Conservation (phyloP, 2,797 vertebrate species). For the Mionectes olivaceus region DNA sequence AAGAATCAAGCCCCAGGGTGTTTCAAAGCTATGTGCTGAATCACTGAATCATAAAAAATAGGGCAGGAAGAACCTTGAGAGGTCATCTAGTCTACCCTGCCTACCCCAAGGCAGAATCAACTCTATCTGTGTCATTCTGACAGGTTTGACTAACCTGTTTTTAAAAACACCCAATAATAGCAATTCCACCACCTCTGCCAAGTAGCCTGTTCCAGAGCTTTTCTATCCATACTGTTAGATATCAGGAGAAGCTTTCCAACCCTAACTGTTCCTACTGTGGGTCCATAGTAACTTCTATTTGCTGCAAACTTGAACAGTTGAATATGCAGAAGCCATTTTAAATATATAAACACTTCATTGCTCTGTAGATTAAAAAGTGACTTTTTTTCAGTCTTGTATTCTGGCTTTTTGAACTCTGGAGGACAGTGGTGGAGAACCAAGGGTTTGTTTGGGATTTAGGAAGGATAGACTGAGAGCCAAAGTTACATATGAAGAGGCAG, state of each 20-base stretch:
- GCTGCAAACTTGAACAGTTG: background rate
- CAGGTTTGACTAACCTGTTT: slow-evolving; percentile 42
- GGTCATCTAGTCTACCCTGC: slow-evolving; percentile 49
- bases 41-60: slow-evolving; percentile 51
- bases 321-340: background rate
- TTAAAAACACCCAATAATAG: slow-evolving; percentile 35
- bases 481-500: background rate
- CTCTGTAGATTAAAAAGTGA: background rate
- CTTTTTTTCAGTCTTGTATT: background rate
- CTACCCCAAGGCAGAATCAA: slow-evolving; percentile 55
- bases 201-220: background rate
- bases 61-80: slow-evolving; percentile 46
- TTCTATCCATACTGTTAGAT: background rate
- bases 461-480: background rate
- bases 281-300: background rate
- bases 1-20: slow-evolving; percentile 38
- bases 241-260: background rate
- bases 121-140: slow-evolving; percentile 37
- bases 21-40: slow-evolving; percentile 59
- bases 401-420: background rate
- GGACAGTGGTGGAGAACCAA: background rate
- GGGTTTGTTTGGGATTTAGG: background rate
- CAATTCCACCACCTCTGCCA: background rate
- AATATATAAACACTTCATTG: background rate
- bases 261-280: background rate